Evolutionary conservation across 2,113 vertebrate genomes (phyloP), one percentile per base, ranked within the genome.

Genomic region (Nibea coibor): DNA sequence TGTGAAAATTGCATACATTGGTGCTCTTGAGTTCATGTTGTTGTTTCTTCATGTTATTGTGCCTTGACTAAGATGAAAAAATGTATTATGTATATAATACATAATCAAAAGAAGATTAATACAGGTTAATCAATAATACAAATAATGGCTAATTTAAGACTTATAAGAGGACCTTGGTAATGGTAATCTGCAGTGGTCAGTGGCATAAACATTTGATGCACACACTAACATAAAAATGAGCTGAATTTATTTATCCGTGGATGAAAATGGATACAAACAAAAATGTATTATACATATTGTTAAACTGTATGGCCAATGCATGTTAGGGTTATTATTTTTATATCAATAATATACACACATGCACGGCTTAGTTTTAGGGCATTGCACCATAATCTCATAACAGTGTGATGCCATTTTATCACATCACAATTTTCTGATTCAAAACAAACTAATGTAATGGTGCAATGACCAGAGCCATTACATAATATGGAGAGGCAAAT

Each of bases 401-500:
- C 19, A 45, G 1, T 43, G 39, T 24, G 11, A 64, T 45, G 11
- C 5, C 2, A 66, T 62, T 42, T 63, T 15, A 39, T 39, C 35
- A 39, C 35, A 9, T 39, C 35, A 39, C 7, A 1, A 8, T 8
- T 9, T 39, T 39, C 35, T 39, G 35, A 39, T 9, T 35, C 31
- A 35, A 35, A 9, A 9, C 1, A 39, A 39, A 39, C 35, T 39
- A 39, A 39, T 39, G 35, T 39, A 39, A 39, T 39, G 35, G 35
- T 39, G 35, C 8, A 39, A 39, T 39, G 4, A 39, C 66, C 20
- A 50, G 17, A 79, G 17, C 12, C 50, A 71, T 81, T 84, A 73
- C 79, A 84, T 85, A 84, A 81, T 22, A 61, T 28, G n/a, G 56
- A 72, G 81, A 86, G 78, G 82, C 57, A 86, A 61, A 63, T 57